Conservation (phyloP, 64 coral and sea anemone species). For the Cladopsammia gracilis region DNA sequence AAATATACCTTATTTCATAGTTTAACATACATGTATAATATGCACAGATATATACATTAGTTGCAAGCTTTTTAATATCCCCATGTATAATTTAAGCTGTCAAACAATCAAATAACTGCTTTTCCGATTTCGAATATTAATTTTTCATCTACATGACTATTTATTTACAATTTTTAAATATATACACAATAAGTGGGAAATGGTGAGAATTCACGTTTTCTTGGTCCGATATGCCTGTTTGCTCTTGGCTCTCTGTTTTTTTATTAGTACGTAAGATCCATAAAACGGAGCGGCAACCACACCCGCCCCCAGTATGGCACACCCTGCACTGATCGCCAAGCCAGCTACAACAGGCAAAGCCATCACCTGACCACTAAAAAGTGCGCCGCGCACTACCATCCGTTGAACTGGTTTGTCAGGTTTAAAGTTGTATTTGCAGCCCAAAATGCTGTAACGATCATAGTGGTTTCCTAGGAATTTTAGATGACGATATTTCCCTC, state of each 20-base stretch:
- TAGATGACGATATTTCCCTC: slow-evolving; percentile 70
- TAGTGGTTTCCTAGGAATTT: slow-evolving; percentile 91
- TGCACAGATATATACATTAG: too few species aligned
- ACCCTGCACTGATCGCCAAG: slow-evolving; percentile 74
- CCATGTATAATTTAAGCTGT: too few species aligned
- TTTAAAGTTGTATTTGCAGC: slow-evolving; percentile 94
- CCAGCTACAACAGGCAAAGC: slow-evolving; percentile 63
- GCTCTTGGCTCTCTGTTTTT: slow-evolving; percentile 52
- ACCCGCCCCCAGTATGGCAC: slow-evolving; percentile 70
- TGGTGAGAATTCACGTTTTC: neutral
- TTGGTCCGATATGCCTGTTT: neutral
- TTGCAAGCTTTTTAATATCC: too few species aligned
- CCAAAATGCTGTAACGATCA: slow-evolving; percentile 84
- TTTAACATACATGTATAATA: too few species aligned
- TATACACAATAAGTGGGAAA: too few species aligned
- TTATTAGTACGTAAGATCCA: slow-evolving; percentile 84
- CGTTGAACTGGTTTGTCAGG: slow-evolving; percentile 79
- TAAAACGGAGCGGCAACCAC: slow-evolving; percentile 80
- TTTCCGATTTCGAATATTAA: too few species aligned
- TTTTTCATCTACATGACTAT: too few species aligned
- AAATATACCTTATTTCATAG: too few species aligned
- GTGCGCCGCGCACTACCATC: slow-evolving; percentile 72
- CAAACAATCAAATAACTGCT: too few species aligned
- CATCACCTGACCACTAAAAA: slow-evolving; percentile 79
- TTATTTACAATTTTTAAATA: too few species aligned